These are phyloP conservation scores for Melanerpes aurifrons DNA, from an alignment of 2,113 vertebrate species.

Conservation along the genomic window DNA sequence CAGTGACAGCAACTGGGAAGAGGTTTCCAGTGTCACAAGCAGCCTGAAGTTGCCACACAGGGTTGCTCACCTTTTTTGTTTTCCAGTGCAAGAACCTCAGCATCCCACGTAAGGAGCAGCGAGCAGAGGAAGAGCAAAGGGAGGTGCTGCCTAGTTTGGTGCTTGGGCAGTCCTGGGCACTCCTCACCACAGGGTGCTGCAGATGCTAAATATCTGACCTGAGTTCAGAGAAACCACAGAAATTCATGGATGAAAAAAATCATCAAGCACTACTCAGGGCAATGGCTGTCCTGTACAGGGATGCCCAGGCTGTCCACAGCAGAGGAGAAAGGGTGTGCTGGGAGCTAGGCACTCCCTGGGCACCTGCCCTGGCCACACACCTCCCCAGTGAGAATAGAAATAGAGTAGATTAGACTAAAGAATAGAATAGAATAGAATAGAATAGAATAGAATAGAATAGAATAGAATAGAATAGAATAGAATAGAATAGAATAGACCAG, in stretches of 20 bases:
- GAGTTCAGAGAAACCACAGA: neutral
- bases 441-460: too few species aligned
- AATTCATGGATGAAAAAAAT: neutral
- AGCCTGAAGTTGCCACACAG: neutral
- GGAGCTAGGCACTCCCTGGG: neutral
- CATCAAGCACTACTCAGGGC: neutral
- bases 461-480: too few species aligned
- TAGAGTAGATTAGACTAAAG: too few species aligned
- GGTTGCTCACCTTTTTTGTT: neutral
- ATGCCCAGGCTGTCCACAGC: neutral
- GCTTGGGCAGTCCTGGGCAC: neutral
- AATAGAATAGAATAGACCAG: too few species aligned
- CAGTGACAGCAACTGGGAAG: neutral
- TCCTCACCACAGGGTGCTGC: neutral
- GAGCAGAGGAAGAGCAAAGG: neutral
- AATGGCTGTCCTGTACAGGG: neutral
- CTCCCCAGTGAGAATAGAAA: too few species aligned
- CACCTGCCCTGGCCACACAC: too few species aligned
- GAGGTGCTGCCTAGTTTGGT: accelerated
- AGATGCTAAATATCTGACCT: neutral
- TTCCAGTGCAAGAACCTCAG: neutral
- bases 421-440: too few species aligned
- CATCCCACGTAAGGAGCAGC: accelerated
- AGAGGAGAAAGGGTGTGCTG: neutral
- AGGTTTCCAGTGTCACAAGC: neutral